Conservation (phyloP, 2,888 invertebrate species). For the Eumerus sabulonum region DNA sequence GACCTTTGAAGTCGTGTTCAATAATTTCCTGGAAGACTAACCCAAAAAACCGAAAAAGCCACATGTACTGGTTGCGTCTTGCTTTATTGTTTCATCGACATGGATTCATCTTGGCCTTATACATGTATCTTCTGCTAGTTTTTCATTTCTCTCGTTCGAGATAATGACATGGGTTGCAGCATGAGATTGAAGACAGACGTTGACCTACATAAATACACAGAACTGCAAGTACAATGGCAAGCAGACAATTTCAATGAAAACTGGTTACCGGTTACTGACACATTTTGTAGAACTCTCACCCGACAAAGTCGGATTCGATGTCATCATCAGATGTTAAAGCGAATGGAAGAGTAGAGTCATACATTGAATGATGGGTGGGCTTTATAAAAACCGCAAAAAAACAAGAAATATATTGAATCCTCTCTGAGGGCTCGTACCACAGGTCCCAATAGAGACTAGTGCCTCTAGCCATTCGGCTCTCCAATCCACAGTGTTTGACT, state of each 20-base stretch:
- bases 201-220: constrained; percentile 27
- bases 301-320: neutral
- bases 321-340: too few relatives aligned
- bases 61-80: neutral
- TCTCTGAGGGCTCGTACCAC: too few relatives aligned
- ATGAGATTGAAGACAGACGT: constrained; percentile 18
- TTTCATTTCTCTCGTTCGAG: constrained; percentile 6
- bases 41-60: too few relatives aligned
- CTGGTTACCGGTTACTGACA: constrained; percentile 28
- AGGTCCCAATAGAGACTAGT: too few relatives aligned
- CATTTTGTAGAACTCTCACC: constrained; percentile 11
- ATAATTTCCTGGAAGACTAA: neutral
- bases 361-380: too few relatives aligned
- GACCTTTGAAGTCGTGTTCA: neutral
- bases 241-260: constrained; percentile 31
- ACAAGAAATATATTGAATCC: neutral
- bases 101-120: constrained; percentile 48
- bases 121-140: constrained; percentile 19
- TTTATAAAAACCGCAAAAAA: neutral
- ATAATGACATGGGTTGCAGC: constrained; percentile 40
- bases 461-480: too few relatives aligned
- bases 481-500: too few relatives aligned
- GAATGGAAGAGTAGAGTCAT: too few relatives aligned
- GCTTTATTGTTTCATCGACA: constrained; percentile 43
- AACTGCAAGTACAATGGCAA: constrained; percentile 39